A percentile compares a stretch with the other conserved stretches of the same genome.
phyloP scores from a whole-genome alignment of 2,797 vertebrate genomes.

The Leuciscus waleckii region DNA sequence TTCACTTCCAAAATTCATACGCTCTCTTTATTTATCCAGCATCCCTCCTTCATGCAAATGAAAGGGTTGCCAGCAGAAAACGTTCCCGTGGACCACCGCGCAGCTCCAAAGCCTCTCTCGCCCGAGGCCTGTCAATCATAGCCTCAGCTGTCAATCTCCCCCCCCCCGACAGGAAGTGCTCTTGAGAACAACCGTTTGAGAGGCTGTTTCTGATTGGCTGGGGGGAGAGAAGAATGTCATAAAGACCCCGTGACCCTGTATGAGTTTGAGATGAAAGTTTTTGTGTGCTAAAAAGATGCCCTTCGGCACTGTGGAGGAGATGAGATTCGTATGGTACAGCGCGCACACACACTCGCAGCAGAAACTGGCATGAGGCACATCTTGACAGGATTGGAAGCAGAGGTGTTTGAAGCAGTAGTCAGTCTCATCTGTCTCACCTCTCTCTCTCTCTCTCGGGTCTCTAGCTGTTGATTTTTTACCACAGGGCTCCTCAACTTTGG shows the following conservation, averaged over 20 bases:
- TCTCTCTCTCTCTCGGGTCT: slow-evolving; percentile 60
- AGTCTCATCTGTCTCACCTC: slow-evolving; percentile 34
- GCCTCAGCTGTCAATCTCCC: slow-evolving; percentile 79
- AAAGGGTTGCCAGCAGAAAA: slow-evolving; percentile 38
- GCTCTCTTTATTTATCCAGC: slow-evolving; percentile 51
- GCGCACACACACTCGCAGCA: slow-evolving; percentile 52
- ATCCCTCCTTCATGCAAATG: slow-evolving; percentile 56
- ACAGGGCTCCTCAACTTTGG: slow-evolving; percentile 68
- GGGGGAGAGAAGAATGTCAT: slow-evolving; percentile 19
- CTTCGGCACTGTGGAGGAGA: slow-evolving; percentile 58
- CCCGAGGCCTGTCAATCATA: slow-evolving; percentile 80
- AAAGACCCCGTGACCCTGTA: slow-evolving; percentile 72
- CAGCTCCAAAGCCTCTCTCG: slow-evolving; percentile 78
- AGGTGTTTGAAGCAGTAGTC: slow-evolving; percentile 66
- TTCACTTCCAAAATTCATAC: slow-evolving; percentile 51
- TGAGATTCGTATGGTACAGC: slow-evolving; percentile 64
- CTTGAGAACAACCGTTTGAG: slow-evolving; percentile 52
- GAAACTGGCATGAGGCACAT: slow-evolving; percentile 74
- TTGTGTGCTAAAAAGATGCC: slow-evolving; percentile 64
- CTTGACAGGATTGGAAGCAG: slow-evolving; percentile 67
- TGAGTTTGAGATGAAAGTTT: slow-evolving; percentile 67
- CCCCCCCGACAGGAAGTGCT: slow-evolving; percentile 53
- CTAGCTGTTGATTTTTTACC: slow-evolving; percentile 78
- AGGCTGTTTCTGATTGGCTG: slow-evolving; percentile 50
- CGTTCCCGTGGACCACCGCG: slow-evolving; percentile 46